phyloP scores from a whole-genome alignment of 2,888 invertebrate species.

The Drosophila stalkeri region DNA sequence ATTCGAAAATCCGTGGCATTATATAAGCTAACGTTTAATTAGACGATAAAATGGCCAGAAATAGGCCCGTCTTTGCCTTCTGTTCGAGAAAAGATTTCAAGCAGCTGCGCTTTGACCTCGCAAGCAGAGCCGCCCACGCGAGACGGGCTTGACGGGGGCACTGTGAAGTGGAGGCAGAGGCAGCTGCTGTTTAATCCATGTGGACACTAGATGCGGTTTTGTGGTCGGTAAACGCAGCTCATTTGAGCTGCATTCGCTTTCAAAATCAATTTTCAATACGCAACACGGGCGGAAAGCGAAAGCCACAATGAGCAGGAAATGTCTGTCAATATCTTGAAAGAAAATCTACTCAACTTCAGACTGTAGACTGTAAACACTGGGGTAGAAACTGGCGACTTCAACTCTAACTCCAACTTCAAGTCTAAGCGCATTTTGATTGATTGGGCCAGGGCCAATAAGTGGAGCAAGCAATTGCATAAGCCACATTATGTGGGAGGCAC shows the following conservation, averaged over 20 bases:
- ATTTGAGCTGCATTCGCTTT: constrained; percentile 60
- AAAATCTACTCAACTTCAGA: constrained; percentile 20
- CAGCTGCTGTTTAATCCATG: constrained; percentile 47
- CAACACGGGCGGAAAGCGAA: constrained; percentile 63
- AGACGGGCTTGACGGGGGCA: background rate
- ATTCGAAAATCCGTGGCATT: constrained; percentile 44
- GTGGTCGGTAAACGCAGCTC: constrained; percentile 21
- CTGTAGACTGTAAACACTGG: background rate
- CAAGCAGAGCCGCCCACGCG: constrained; percentile 31
- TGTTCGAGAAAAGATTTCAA: constrained; percentile 9
- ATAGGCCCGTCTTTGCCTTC: background rate
- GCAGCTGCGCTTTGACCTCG: constrained; percentile 46
- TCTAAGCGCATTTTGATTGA: constrained; percentile 55
- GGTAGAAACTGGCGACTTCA: constrained; percentile 1
- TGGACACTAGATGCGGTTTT: constrained; percentile 56
- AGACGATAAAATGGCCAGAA: constrained; percentile 41
- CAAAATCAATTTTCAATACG: constrained; percentile 70
- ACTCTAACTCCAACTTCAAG: constrained; percentile 5
- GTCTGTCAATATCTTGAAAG: constrained; percentile 65
- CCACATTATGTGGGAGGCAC: constrained; percentile 50
- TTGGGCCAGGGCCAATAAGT: constrained; percentile 62
- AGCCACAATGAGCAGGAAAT: constrained; percentile 68
- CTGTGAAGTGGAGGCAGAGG: background rate
- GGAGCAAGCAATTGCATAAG: constrained; percentile 64
- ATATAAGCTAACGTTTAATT: constrained; percentile 54